A percentile compares a stretch with the other conserved stretches of the same genome.
Evolutionary conservation across 2,113 vertebrate species (phyloP).

Genomic region (Phrynosoma platyrhinos): DNA sequence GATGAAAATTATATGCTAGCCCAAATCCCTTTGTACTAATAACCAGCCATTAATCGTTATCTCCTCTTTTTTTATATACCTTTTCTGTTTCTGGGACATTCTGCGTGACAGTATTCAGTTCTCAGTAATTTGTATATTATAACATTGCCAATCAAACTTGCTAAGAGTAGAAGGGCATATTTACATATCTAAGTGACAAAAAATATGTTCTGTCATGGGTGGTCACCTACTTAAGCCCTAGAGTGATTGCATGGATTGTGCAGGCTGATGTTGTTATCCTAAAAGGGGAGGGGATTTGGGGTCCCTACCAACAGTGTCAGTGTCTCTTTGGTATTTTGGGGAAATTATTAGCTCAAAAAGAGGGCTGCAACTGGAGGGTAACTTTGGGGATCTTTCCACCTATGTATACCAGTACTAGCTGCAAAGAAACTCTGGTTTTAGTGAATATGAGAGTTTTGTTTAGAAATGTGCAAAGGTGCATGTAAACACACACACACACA

Average conservation of each 20-base stretch:
- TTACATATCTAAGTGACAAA: constrained; percentile 1
- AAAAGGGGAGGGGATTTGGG: no score
- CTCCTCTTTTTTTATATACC: constrained; percentile 35
- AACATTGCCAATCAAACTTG: background rate
- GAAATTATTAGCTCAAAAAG: no score
- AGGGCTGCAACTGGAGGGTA: no score
- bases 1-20: constrained; percentile 30
- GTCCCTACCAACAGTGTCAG: no score
- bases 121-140: constrained; percentile 6
- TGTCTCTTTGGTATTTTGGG: no score
- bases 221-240: background rate
- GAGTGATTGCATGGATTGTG: background rate
- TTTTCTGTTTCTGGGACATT: constrained; percentile 22
- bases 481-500: no score
- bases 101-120: background rate
- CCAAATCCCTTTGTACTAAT: constrained; percentile 12
- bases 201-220: background rate
- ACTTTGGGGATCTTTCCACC: no score
- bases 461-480: no score
- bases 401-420: no score
- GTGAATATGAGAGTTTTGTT: no score
- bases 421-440: no score
- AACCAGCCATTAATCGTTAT: constrained; percentile 17
- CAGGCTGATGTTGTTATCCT: background rate
- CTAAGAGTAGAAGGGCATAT: constrained; percentile 5